phyloP scores from a whole-genome alignment of 2,113 vertebrate species.

The Mus pahari region DNA sequence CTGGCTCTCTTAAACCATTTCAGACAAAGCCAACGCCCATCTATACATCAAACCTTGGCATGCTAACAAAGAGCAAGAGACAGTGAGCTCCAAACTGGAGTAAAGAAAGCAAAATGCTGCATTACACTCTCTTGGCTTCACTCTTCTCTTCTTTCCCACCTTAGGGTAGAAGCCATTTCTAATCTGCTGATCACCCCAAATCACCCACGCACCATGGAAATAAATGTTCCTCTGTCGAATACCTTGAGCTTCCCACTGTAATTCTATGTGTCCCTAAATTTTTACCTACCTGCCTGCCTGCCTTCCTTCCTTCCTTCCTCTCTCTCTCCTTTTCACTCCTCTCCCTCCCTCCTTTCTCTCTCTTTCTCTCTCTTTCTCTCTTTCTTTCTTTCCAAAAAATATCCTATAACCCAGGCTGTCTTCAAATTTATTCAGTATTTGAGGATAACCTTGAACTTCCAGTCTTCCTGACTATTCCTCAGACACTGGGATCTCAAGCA shows the following conservation, averaged over 20 bases:
- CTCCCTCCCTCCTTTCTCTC: no score
- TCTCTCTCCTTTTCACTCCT: no score
- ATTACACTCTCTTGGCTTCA: not conserved
- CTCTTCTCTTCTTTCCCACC: not conserved
- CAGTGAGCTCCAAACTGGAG: not conserved
- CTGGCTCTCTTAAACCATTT: conserved; percentile 21
- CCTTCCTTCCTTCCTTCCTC: no score
- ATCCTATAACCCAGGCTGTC: not conserved
- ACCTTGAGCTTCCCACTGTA: not conserved
- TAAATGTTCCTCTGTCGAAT: not conserved
- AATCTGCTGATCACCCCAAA: not conserved
- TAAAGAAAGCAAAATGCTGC: not conserved
- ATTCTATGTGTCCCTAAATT: not conserved
- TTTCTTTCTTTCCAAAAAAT: not conserved
- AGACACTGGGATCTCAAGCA: not conserved
- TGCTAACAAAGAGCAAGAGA: not conserved
- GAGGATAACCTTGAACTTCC: not conserved
- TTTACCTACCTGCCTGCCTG: not conserved
- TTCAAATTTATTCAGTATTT: not conserved
- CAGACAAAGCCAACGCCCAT: conserved; percentile 35
- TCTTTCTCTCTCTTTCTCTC: not conserved
- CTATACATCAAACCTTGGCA: not conserved
- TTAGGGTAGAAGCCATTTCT: not conserved
- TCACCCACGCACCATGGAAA: not conserved
- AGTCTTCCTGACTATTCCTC: no score